A percentile compares a stretch with the other conserved stretches of the same genome.
phyloP scores from a whole-genome alignment of 2,797 vertebrate genomes.

The Anguilla obscura region DNA sequence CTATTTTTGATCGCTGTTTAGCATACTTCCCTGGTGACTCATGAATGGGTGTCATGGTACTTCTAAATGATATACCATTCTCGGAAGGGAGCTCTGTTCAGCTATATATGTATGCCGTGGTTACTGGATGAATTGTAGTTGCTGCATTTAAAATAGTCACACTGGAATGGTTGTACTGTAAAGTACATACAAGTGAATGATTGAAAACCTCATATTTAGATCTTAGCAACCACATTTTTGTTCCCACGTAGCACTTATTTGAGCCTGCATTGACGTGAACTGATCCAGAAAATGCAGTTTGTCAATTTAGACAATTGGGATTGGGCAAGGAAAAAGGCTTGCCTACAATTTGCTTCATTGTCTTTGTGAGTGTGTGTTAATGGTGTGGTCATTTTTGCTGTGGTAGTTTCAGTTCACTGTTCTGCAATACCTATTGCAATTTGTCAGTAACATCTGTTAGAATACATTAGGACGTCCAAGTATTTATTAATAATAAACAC shows the following conservation, averaged over 20 bases:
- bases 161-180: background rate
- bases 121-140: background rate
- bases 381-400: background rate
- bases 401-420: background rate
- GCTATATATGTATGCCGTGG: background rate
- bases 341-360: background rate
- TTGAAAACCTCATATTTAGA: background rate
- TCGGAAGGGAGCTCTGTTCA: background rate
- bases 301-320: background rate
- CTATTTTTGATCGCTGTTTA: background rate
- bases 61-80: background rate
- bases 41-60: background rate
- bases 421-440: background rate
- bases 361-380: conserved; percentile 10
- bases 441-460: background rate
- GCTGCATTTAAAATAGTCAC: background rate
- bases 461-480: background rate
- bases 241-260: background rate
- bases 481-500: conserved; percentile 17
- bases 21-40: background rate
- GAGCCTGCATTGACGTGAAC: background rate
- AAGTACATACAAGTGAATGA: background rate
- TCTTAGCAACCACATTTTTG: conserved; percentile 1
- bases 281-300: too few species aligned
- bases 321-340: background rate